Percentiles rank a stretch among this genome's conserved stretches.
Evolutionary conservation across 2,888 invertebrate species (phyloP).

Genomic region (Pyrgus malvae): DNA sequence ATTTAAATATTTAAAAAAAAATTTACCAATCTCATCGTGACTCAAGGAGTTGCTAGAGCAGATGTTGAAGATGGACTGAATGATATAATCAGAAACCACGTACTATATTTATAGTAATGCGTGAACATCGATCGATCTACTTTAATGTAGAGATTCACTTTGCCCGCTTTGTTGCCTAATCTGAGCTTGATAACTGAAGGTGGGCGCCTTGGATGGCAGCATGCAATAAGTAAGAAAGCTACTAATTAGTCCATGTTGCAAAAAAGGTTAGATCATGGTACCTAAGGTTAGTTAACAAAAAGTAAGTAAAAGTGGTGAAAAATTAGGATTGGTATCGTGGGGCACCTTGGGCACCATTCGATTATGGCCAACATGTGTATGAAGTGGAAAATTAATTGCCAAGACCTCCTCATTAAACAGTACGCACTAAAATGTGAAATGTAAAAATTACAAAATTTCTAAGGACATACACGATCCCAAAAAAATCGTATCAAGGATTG

Average conservation of each 20-base stretch:
- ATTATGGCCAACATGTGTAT: too few species aligned
- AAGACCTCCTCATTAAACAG: too few species aligned
- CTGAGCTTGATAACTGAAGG: constrained; percentile 55
- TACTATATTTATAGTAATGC: constrained; percentile 70
- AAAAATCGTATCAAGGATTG: too few species aligned
- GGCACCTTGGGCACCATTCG: too few species aligned
- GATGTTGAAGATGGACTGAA: constrained; percentile 47
- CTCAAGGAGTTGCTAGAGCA: constrained; percentile 41
- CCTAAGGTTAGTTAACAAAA: too few species aligned
- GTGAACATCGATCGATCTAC: constrained; percentile 58
- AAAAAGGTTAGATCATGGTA: too few species aligned
- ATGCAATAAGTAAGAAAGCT: constrained; percentile 38
- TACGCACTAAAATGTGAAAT: too few species aligned
- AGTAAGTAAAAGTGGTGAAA: too few species aligned
- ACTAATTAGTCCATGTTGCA: background rate
- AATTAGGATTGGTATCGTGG: too few species aligned
- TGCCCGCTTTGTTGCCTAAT: constrained; percentile 67
- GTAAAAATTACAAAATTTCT: too few species aligned
- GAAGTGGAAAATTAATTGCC: too few species aligned
- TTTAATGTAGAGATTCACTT: constrained; percentile 51
- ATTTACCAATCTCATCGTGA: constrained; percentile 66
- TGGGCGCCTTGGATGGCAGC: constrained; percentile 55
- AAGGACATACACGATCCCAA: too few species aligned
- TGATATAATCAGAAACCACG: constrained; percentile 58
- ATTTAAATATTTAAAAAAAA: background rate